Conservation (phyloP, 2,113 vertebrate species). For the Indri indri region DNA sequence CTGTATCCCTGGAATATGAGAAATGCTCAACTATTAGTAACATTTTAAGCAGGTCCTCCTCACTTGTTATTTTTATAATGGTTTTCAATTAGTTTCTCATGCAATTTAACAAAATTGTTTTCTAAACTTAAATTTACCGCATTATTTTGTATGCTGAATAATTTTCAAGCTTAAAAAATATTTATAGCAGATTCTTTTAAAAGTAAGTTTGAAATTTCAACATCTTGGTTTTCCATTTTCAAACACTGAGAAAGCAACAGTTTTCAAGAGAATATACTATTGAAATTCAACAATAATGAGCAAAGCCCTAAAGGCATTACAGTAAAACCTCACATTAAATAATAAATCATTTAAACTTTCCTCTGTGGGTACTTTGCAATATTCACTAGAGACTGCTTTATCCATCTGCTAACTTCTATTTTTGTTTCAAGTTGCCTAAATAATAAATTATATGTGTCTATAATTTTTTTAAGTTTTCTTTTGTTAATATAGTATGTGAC, state of each 20-base stretch:
- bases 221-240: conserved; percentile 18
- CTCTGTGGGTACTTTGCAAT: not conserved
- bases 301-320: conserved; percentile 32
- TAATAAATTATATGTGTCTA: not conserved
- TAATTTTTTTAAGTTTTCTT: conserved; percentile 24
- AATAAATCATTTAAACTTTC: conserved; percentile 47
- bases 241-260: conserved; percentile 44
- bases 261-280: conserved; percentile 41
- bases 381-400: not conserved
- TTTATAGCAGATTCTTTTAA: not conserved
- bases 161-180: conserved; percentile 57
- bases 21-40: conserved; percentile 8
- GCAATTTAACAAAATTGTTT: conserved; percentile 47
- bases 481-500: not conserved
- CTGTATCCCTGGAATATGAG: not conserved
- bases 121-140: conserved; percentile 39
- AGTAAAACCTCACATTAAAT: conserved; percentile 50
- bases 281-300: conserved; percentile 50
- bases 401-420: conserved; percentile 38
- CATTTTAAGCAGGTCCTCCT: conserved; percentile 40
- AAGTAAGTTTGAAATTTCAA: conserved; percentile 48
- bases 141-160: conserved; percentile 37
- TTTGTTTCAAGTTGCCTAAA: conserved; percentile 44
- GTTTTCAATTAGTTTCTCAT: conserved; percentile 61
- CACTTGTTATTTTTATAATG: not conserved